Conservation (phyloP, 2,888 invertebrate species). For the Drosophila neonasuta region DNA sequence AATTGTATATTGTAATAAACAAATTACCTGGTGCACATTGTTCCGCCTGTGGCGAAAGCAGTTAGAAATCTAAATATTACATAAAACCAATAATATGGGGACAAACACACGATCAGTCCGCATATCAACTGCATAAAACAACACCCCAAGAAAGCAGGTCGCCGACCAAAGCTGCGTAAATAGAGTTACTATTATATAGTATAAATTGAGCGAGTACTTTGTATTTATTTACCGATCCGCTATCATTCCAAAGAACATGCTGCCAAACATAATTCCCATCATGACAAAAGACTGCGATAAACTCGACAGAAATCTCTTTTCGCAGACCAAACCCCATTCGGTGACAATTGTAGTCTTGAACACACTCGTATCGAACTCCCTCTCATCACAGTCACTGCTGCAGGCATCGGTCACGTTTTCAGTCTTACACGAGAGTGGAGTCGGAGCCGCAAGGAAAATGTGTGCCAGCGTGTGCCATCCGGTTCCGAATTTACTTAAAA, state of each 20-base stretch:
- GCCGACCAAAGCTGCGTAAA: constrained; percentile 87
- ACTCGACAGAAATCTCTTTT: constrained; percentile 85
- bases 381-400: constrained; percentile 84
- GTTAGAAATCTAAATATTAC: constrained; percentile 87
- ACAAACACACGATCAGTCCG: constrained; percentile 88
- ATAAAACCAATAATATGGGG: constrained; percentile 86
- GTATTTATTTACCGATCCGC: constrained; percentile 86
- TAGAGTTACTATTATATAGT: background rate
- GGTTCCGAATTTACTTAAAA: constrained; percentile 89
- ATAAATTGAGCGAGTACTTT: too few relatives aligned
- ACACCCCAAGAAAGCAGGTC: constrained; percentile 88
- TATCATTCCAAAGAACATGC: constrained; percentile 88
- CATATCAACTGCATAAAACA: constrained; percentile 88
- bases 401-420: constrained; percentile 82
- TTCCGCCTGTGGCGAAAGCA: constrained; percentile 90
- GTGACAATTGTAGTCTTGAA: constrained; percentile 89
- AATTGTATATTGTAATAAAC: background rate
- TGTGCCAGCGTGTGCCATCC: constrained; percentile 92
- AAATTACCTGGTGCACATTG: constrained; percentile 87
- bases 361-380: constrained; percentile 84
- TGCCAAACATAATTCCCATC: constrained; percentile 90
- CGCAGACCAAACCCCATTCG: constrained; percentile 88
- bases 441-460: constrained; percentile 89
- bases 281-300: constrained; percentile 90
- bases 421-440: constrained; percentile 84